Evolutionary conservation across 2,113 vertebrate genomes (phyloP).

Genomic region (Epinephelus cyanopodus): DNA sequence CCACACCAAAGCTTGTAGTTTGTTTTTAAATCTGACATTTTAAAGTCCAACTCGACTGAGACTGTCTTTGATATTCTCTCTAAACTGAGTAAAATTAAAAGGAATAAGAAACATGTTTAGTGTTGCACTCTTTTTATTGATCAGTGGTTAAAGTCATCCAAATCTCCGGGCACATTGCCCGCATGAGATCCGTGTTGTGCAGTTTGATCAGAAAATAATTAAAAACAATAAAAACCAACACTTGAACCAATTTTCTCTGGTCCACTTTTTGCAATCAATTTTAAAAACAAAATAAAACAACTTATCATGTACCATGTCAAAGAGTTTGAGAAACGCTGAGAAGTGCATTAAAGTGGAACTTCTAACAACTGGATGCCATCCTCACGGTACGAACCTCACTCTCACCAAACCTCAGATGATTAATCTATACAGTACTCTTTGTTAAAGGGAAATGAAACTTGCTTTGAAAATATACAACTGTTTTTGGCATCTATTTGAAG

Average conservation of each 20-base stretch:
- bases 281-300: constrained; percentile 72
- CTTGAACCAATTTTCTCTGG: constrained; percentile 69
- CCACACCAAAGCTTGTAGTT: background rate
- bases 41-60: background rate
- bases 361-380: constrained; percentile 44
- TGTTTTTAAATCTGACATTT: constrained; percentile 12
- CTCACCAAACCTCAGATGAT: constrained; percentile 29
- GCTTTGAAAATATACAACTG: constrained; percentile 44
- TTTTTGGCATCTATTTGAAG: constrained; percentile 73
- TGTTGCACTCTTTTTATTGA: constrained; percentile 87
- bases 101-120: constrained; percentile 71
- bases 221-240: constrained; percentile 75
- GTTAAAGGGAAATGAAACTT: constrained; percentile 40
- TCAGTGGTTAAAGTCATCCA: constrained; percentile 87
- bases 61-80: background rate
- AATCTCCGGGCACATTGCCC: constrained; percentile 72
- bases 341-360: constrained; percentile 77
- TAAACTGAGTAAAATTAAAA: constrained; percentile 50
- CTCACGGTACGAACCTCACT: constrained; percentile 27
- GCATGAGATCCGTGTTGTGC: constrained; percentile 81
- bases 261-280: constrained; percentile 63
- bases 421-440: constrained; percentile 60
- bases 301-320: constrained; percentile 80
- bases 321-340: constrained; percentile 66
- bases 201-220: constrained; percentile 83